phyloP scores from a whole-genome alignment of 1,140 invertebrate genomes.

The Nasonia vitripennis region DNA sequence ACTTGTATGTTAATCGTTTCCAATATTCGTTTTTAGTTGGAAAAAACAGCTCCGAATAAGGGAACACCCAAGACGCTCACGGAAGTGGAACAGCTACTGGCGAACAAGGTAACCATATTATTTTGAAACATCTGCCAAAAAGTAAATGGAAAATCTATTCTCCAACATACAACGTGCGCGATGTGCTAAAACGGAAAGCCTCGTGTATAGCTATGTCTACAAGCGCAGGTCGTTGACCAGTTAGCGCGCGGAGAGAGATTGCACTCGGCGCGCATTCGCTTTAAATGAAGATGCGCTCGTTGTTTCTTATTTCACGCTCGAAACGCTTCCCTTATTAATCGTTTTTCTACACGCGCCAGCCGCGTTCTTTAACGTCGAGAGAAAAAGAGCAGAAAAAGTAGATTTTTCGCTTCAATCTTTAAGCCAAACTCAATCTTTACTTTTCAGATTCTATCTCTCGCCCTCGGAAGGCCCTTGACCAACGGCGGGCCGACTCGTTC shows the following conservation, averaged over 20 bases:
- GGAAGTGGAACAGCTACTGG: slow-evolving; percentile 69
- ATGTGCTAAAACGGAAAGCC: background rate
- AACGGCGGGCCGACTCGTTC: slow-evolving; percentile 65
- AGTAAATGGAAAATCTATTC: background rate
- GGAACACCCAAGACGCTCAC: slow-evolving; percentile 68
- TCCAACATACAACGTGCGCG: too few relatives aligned
- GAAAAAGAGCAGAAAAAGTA: slow-evolving; percentile 14
- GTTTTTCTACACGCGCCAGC: background rate
- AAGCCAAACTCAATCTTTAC: background rate
- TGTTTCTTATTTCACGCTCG: slow-evolving; percentile 32
- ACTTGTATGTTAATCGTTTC: too few relatives aligned
- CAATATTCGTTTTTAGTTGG: slow-evolving; percentile 60
- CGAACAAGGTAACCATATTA: slow-evolving; percentile 66
- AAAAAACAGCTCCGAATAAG: slow-evolving; percentile 58
- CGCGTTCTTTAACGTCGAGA: background rate
- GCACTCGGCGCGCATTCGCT: too few relatives aligned
- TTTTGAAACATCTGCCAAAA: background rate
- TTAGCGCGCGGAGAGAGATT: background rate
- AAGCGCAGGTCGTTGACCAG: slow-evolving; percentile 20
- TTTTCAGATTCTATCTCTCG: slow-evolving; percentile 68
- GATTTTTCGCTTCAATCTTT: background rate
- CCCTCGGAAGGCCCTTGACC: slow-evolving; percentile 57
- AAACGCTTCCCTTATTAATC: slow-evolving; percentile 38
- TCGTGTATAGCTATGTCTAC: background rate
- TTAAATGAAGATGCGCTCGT: background rate